These are phyloP conservation scores for Colletes latitarsis DNA, from an alignment of 1,140 invertebrate genomes.

Conservation along the genomic window DNA sequence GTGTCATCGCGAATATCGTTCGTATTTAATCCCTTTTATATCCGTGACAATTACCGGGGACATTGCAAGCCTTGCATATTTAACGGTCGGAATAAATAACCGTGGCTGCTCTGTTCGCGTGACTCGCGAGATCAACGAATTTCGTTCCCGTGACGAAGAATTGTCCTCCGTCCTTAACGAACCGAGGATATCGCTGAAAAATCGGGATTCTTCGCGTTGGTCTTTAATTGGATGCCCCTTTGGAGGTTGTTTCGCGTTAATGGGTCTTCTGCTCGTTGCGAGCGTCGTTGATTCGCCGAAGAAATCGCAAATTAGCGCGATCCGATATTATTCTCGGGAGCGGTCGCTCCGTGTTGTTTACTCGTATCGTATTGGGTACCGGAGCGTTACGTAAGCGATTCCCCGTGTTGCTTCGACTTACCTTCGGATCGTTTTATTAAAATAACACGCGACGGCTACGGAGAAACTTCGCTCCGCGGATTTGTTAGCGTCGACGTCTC, in stretches of 20 bases:
- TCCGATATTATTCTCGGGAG: constrained; percentile 12
- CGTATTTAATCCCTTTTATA: background rate
- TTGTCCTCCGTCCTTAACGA: constrained; percentile 37
- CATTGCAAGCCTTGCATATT: too few species aligned
- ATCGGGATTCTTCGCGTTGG: constrained; percentile 35
- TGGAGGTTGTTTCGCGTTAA: constrained; percentile 27
- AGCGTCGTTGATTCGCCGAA: constrained; percentile 7
- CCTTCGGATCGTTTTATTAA: background rate
- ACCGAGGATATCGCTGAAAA: constrained; percentile 25
- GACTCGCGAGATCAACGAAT: background rate
- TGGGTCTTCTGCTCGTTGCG: constrained; percentile 30
- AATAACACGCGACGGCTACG: background rate
- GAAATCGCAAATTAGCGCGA: constrained; percentile 1
- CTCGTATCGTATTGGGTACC: background rate
- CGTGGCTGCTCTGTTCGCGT: background rate
- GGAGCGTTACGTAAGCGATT: constrained; percentile 29
- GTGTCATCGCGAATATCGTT: background rate
- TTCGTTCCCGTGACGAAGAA: constrained; percentile 38
- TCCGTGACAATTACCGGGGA: background rate
- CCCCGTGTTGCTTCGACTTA: too few species aligned
- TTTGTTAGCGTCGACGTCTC: constrained; percentile 20
- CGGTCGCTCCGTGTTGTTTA: constrained; percentile 3
- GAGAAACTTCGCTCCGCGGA: background rate
- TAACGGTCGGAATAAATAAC: background rate
- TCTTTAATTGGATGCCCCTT: constrained; percentile 41